A percentile compares a stretch with the other conserved stretches of the same genome.
phyloP scores from a whole-genome alignment of 2,888 invertebrate genomes.

The Volucella bombylans region DNA sequence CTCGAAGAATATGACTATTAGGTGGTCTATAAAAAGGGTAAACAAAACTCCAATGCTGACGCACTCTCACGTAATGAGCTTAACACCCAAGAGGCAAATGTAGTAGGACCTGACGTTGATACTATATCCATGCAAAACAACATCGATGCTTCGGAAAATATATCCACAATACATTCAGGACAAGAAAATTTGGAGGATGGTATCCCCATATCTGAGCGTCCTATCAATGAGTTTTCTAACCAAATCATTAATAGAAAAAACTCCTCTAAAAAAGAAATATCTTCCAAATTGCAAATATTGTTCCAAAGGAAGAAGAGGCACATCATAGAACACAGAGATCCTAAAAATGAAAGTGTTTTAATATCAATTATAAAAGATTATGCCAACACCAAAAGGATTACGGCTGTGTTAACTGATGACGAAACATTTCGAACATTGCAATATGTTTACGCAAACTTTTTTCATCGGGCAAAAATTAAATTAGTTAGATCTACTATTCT shows the following conservation, averaged over 20 bases:
- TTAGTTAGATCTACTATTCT: conserved; percentile 37
- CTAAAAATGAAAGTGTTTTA: too few species aligned
- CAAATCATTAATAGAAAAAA: too few species aligned
- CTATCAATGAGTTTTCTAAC: too few species aligned
- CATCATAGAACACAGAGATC: too few species aligned
- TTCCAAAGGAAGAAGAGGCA: too few species aligned
- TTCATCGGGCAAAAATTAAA: conserved; percentile 32
- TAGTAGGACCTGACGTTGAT: conserved; percentile 1
- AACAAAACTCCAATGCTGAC: too few species aligned
- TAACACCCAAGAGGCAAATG: background rate
- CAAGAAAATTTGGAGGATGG: conserved; percentile 40
- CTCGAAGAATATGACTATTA: too few species aligned
- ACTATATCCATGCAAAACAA: conserved; percentile 13
- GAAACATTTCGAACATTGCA: conserved; percentile 41
- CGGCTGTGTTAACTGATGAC: conserved; percentile 39
- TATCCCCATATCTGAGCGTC: conserved; percentile 49
- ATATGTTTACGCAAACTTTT: conserved; percentile 21
- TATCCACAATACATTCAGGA: conserved; percentile 24
- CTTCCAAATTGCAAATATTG: too few species aligned
- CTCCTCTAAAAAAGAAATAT: too few species aligned
- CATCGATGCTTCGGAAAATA: conserved; percentile 16
- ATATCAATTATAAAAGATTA: conserved; percentile 27
- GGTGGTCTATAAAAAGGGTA: too few species aligned
- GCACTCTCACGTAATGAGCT: too few species aligned
- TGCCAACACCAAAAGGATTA: conserved; percentile 43